Evolutionary conservation across 2,888 invertebrate species (phyloP), one percentile per base, ranked within the genome.

Genomic region (Caenorhabditis virilis): DNA sequence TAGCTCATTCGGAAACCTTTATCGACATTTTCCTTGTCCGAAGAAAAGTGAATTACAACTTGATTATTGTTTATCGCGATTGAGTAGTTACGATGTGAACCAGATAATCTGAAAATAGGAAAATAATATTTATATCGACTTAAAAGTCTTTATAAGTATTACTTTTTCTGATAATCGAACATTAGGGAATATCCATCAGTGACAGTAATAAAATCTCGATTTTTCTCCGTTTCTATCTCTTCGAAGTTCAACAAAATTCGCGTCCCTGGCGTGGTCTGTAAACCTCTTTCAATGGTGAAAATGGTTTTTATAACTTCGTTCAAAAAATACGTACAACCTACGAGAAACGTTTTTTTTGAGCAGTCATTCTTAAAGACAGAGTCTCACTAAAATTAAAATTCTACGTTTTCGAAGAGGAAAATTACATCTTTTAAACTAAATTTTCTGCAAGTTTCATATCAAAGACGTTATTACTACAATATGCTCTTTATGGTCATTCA

Each of bases 211-310:
- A 59, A 26, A 35, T 68, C 67, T 20, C 52, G 45, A 23, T 59
- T 53, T 15, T 51, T 49, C 27, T 68, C 67, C 0, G 67, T 68
- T 2, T 68, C 62, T 16, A 68, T 48, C 2, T 25, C 2, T 15
- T 59, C 56, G 22, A 68, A 60, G 13, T 52, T 39, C 15, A 68
- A n/a, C n/a, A 63, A 30, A n/a, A 68, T 59, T 20, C 59, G 38
- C 9, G 58, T 51, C 23, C 56, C 60, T 9, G 30, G 30, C 6
- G 6, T 30, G 6, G 30, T 30, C 30, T 30, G 30, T 9, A 30
- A 18, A 9, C 15, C 6, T 9, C 6, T 20, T 39, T 39, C 6
- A 39, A 39, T n/a, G n/a, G n/a, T n/a, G n/a, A 39, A 39, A 39
- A 39, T 20, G 13, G 13, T 30, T 6, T 6, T 6, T 9, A 30